These are phyloP conservation scores for Mesopsocus fuscifrons DNA, from an alignment of 2,888 invertebrate genomes.

Conservation along the genomic window DNA sequence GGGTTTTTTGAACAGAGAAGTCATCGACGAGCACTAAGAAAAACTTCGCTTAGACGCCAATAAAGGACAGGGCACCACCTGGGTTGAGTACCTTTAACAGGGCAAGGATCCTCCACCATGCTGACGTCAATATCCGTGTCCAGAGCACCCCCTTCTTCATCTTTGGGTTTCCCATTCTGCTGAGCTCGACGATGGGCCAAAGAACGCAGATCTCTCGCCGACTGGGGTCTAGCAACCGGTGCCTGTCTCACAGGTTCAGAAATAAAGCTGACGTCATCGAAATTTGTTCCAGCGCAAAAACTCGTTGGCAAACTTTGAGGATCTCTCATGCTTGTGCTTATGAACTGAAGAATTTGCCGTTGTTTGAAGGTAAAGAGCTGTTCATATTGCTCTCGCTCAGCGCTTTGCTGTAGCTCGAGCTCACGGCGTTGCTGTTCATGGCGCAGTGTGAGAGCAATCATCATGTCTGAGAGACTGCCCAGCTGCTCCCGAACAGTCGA, in stretches of 20 bases:
- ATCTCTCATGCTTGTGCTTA: not conserved
- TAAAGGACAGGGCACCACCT: too few species aligned
- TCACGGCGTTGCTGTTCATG: constrained; percentile 1
- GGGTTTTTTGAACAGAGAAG: too few species aligned
- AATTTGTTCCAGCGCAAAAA: too few species aligned
- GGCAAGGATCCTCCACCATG: constrained; percentile 2
- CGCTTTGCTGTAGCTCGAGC: not conserved
- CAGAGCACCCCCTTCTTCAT: not conserved
- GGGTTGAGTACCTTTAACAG: not conserved
- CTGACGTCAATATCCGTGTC: constrained; percentile 6
- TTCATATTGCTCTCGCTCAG: not conserved
- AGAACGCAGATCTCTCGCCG: not conserved
- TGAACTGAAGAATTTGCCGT: not conserved
- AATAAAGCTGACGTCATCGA: too few species aligned
- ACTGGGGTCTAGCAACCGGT: not conserved
- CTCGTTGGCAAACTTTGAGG: too few species aligned
- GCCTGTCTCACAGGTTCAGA: not conserved
- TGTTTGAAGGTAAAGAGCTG: not conserved
- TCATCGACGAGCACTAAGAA: too few species aligned
- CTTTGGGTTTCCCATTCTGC: not conserved
- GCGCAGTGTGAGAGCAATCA: constrained; percentile 1
- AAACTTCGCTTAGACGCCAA: too few species aligned
- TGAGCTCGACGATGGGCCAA: too few species aligned
- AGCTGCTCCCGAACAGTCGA: not conserved
- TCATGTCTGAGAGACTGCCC: not conserved